Percentiles rank a stretch among this genome's conserved stretches.
Conservation (phyloP, 2,888 invertebrate species). For the Malachius bipustulatus region DNA sequence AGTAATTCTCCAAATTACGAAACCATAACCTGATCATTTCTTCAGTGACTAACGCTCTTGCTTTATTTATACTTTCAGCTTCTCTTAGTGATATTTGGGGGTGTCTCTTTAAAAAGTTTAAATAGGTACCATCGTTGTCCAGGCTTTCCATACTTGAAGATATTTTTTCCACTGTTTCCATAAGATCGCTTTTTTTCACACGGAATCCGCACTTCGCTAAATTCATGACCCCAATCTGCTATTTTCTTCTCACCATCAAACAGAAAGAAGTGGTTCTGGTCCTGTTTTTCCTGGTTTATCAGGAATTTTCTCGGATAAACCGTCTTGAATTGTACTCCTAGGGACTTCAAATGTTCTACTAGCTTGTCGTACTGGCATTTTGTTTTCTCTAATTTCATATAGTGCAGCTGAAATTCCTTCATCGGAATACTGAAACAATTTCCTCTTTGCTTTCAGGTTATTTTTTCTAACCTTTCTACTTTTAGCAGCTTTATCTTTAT, state of each 20-base stretch:
- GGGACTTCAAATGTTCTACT: slow-evolving; percentile 13
- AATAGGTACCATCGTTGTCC: slow-evolving; percentile 17
- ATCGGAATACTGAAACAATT: too few relatives aligned
- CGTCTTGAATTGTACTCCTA: slow-evolving; percentile 14
- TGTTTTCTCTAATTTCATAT: slow-evolving; percentile 2
- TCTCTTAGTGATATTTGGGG: slow-evolving; percentile 19
- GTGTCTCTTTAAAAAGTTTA: slow-evolving; percentile 20
- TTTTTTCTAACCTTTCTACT: too few relatives aligned
- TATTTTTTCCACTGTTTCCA: background rate
- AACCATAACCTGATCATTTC: slow-evolving; percentile 26
- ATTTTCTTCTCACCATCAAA: slow-evolving; percentile 22
- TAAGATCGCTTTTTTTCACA: background rate
- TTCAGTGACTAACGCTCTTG: slow-evolving; percentile 24
- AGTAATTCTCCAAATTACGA: slow-evolving; percentile 20
- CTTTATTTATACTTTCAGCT: slow-evolving; percentile 24
- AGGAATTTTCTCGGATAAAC: slow-evolving; percentile 10
- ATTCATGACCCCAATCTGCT: slow-evolving; percentile 19
- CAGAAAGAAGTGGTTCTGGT: slow-evolving; percentile 20
- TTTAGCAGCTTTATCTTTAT: too few relatives aligned
- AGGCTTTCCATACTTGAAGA: background rate
- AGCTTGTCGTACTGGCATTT: slow-evolving; percentile 8
- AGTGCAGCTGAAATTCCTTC: background rate
- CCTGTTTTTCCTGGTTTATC: too few relatives aligned
- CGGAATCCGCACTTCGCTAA: slow-evolving; percentile 11
- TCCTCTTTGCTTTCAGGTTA: too few relatives aligned